These are phyloP conservation scores for Propithecus coquereli DNA, from an alignment of 2,113 vertebrate species.

Conservation along the genomic window DNA sequence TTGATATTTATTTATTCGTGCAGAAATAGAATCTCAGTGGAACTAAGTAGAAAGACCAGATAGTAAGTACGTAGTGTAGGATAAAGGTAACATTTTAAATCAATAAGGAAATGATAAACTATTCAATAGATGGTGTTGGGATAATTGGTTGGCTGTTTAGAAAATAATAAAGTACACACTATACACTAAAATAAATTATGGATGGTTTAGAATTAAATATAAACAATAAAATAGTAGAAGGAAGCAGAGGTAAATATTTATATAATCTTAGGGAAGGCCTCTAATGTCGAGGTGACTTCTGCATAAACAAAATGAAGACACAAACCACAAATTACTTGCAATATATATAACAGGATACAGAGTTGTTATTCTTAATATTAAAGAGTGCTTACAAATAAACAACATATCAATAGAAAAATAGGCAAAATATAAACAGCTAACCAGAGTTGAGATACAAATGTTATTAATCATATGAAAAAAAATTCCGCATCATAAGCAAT, in stretches of 20 bases:
- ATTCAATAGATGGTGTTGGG: background rate
- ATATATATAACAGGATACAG: background rate
- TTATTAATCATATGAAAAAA: background rate
- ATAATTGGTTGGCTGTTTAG: background rate
- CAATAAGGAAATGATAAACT: background rate
- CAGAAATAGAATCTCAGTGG: background rate
- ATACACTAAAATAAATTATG: slow-evolving; percentile 23
- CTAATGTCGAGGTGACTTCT: slow-evolving; percentile 16
- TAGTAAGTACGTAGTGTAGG: background rate
- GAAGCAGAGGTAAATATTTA: slow-evolving; percentile 9
- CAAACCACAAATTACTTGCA: slow-evolving; percentile 43
- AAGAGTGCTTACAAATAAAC: slow-evolving; percentile 32
- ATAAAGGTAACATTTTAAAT: background rate
- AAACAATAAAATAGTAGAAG: slow-evolving; percentile 22
- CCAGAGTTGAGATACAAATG: slow-evolving; percentile 7
- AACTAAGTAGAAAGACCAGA: background rate
- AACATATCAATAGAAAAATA: slow-evolving; percentile 12
- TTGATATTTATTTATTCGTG: background rate
- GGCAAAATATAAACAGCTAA: background rate
- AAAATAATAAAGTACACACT: slow-evolving; percentile 31
- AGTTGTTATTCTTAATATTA: slow-evolving; percentile 34
- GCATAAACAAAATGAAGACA: slow-evolving; percentile 37
- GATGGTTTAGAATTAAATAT: background rate
- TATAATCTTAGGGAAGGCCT: slow-evolving; percentile 38
- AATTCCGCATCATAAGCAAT: background rate